These are phyloP conservation scores for Lacerta viridis DNA, from an alignment of 2,797 vertebrate species.

Conservation along the genomic window DNA sequence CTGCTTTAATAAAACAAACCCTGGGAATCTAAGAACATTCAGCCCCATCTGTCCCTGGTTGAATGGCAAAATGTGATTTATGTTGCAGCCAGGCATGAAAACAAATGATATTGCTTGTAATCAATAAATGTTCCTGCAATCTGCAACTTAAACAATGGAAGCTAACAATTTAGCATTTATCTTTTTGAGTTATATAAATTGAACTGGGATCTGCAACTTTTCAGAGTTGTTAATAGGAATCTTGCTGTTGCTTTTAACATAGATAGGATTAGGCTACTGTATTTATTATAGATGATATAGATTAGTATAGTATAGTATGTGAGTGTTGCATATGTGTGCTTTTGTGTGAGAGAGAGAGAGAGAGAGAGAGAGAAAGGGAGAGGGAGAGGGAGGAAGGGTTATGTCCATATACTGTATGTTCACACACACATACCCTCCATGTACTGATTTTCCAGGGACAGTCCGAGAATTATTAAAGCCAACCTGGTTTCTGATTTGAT, in stretches of 20 bases:
- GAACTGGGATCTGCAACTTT: constrained; percentile 12
- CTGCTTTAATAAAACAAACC: constrained; percentile 76
- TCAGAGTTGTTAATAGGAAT: neutral
- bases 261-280: neutral
- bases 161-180: constrained; percentile 30
- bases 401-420: neutral
- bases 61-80: constrained; percentile 74
- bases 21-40: constrained; percentile 75
- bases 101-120: constrained; percentile 67
- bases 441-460: no score
- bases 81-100: constrained; percentile 64
- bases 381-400: neutral
- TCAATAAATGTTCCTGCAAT: constrained; percentile 56
- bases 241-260: constrained; percentile 36
- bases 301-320: neutral
- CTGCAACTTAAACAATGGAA: constrained; percentile 65
- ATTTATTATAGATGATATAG: constrained; percentile 17
- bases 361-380: neutral
- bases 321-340: neutral
- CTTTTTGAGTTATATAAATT: constrained; percentile 17
- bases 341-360: constrained; percentile 1
- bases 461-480: no score
- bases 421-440: neutral
- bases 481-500: no score
- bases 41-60: constrained; percentile 67